Evolutionary conservation across 2,888 invertebrate species (phyloP).

Genomic region (Lycaena phlaeas): DNA sequence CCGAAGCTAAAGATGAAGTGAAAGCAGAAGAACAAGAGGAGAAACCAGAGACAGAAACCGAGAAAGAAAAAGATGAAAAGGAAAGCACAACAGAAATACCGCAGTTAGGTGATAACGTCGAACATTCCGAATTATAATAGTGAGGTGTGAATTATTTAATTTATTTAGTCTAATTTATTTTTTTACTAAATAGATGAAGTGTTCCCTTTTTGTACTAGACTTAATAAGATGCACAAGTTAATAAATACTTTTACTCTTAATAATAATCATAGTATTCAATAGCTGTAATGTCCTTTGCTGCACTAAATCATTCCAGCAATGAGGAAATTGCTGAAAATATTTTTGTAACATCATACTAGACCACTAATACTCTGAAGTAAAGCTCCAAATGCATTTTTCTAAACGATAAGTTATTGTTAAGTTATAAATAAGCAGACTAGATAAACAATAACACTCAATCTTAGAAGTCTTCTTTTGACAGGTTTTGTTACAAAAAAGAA

Average conservation of each 20-base stretch:
- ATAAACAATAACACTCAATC: too few species aligned
- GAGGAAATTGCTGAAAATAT: not conserved
- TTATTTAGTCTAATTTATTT: constrained; percentile 61
- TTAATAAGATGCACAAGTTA: constrained; percentile 24
- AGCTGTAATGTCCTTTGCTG: not conserved
- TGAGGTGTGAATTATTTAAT: constrained; percentile 38
- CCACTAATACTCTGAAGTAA: not conserved
- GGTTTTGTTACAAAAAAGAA: too few species aligned
- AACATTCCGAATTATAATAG: constrained; percentile 71
- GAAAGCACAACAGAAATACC: constrained; percentile 31
- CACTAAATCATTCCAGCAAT: not conserved
- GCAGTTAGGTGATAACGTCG: constrained; percentile 34
- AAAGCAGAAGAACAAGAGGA: constrained; percentile 34
- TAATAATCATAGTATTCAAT: not conserved
- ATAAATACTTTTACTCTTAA: constrained; percentile 6
- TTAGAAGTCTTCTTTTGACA: too few species aligned
- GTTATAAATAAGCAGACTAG: too few species aligned
- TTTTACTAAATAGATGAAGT: constrained; percentile 41
- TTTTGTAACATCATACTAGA: not conserved
- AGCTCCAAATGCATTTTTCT: not conserved
- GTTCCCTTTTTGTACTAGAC: constrained; percentile 47
- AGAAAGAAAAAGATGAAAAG: constrained; percentile 27
- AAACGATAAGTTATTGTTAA: too few species aligned
- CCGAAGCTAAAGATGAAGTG: constrained; percentile 28
- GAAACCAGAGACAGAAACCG: constrained; percentile 29